Evolutionary conservation across 2,797 vertebrate species (phyloP).

Genomic region (Periparus ater): DNA sequence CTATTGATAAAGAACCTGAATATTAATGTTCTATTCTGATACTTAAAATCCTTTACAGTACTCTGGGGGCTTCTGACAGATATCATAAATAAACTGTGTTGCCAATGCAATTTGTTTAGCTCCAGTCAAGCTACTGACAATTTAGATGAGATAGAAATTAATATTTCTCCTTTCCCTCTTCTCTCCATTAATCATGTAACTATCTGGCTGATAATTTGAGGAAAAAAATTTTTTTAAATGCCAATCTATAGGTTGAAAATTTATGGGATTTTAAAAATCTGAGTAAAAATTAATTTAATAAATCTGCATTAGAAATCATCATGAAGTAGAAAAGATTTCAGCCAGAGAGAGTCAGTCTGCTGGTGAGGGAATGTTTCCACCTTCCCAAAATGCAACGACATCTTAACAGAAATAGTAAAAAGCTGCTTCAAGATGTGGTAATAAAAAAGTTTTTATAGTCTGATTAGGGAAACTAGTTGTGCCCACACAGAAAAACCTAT

Average conservation of each 20-base stretch:
- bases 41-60: background rate
- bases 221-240: background rate
- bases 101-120: background rate
- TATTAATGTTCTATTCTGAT: background rate
- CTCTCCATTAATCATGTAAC: background rate
- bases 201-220: background rate
- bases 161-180: background rate
- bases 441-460: background rate
- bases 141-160: background rate
- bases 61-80: background rate
- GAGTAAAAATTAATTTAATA: background rate
- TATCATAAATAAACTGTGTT: background rate
- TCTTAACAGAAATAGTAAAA: background rate
- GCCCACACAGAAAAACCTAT: background rate
- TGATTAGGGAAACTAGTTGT: background rate
- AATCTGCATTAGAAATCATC: background rate
- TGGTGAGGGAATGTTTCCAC: background rate
- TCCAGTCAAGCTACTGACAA: background rate
- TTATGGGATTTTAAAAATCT: background rate
- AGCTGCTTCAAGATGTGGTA: background rate
- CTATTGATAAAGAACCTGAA: background rate
- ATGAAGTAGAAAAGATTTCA: background rate
- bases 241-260: background rate
- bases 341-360: background rate
- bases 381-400: accelerated